phyloP scores from a whole-genome alignment of 2,888 invertebrate species.

The Drosophila vallismaia region DNA sequence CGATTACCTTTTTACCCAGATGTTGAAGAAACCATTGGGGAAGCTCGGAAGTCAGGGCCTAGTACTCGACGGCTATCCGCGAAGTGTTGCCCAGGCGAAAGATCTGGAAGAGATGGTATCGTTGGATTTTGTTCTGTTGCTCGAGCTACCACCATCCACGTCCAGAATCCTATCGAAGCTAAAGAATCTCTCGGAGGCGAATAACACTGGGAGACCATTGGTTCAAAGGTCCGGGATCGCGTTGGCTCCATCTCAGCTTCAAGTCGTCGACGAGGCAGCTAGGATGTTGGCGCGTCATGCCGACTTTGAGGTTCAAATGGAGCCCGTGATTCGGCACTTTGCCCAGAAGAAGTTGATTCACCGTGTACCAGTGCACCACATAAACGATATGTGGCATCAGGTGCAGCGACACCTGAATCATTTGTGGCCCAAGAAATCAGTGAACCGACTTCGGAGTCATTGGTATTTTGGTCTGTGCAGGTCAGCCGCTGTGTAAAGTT shows the following conservation, averaged over 20 bases:
- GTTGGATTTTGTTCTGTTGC: constrained; percentile 29
- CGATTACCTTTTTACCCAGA: constrained; percentile 32
- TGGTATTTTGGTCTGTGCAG: neutral
- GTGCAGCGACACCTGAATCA: constrained; percentile 31
- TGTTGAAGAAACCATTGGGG: constrained; percentile 24
- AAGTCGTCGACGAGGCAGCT: neutral
- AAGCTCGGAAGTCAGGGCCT: constrained; percentile 7
- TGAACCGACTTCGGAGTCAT: neutral
- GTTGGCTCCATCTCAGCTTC: neutral
- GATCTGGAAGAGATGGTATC: constrained; percentile 9
- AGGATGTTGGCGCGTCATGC: constrained; percentile 23
- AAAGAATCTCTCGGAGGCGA: constrained; percentile 28
- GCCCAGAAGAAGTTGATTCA: constrained; percentile 20
- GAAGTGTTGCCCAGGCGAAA: constrained; percentile 36
- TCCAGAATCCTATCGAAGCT: constrained; percentile 26
- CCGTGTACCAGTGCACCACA: constrained; percentile 24
- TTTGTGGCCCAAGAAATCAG: constrained; percentile 15
- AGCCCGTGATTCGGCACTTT: constrained; percentile 39
- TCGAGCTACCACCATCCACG: constrained; percentile 24
- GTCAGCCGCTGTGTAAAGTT: neutral
- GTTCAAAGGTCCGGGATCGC: neutral
- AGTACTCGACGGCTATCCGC: constrained; percentile 54
- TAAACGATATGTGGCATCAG: constrained; percentile 41
- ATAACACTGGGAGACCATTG: constrained; percentile 2
- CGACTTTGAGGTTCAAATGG: constrained; percentile 12